Conservation (phyloP, 2,113 vertebrate genomes). For the Microtus oregoni region DNA sequence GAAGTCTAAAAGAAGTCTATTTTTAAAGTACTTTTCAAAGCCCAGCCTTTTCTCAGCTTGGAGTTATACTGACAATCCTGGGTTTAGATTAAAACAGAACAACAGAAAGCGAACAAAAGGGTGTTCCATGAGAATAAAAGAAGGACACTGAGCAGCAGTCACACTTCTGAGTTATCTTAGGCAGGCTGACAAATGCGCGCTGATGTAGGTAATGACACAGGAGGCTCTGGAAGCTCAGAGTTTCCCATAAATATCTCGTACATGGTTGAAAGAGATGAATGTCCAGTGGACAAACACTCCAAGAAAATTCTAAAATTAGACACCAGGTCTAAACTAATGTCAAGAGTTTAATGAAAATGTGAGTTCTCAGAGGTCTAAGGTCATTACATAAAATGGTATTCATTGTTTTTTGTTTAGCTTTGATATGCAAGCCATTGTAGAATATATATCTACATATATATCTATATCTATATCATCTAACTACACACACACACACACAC, state of each 20-base stretch:
- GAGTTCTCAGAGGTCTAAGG: conserved; percentile 45
- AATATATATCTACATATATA: not conserved
- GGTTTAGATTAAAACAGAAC: not conserved
- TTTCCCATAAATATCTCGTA: conserved; percentile 70
- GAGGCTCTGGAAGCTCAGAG: conserved; percentile 64
- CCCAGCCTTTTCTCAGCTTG: not conserved
- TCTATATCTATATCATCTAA: not conserved
- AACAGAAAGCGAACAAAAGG: conserved; percentile 21
- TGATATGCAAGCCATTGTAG: conserved; percentile 57
- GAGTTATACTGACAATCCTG: not conserved
- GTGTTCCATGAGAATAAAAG: not conserved
- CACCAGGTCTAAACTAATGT: conserved; percentile 63
- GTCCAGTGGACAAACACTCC: conserved; percentile 59
- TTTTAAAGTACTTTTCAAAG: not conserved
- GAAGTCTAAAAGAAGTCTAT: not conserved
- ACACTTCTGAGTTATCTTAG: conserved; percentile 40
- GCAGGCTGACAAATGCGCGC: conserved; percentile 54
- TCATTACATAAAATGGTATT: conserved; percentile 69
- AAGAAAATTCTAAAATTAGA: conserved; percentile 83
- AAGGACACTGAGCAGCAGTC: conserved; percentile 30
- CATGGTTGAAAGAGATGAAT: conserved; percentile 68
- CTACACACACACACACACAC: not conserved
- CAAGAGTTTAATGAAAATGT: conserved; percentile 64
- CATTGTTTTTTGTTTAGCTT: conserved; percentile 73
- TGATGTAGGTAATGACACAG: conserved; percentile 8